Conservation (phyloP, 2,113 vertebrate species). For the Tyto alba region DNA sequence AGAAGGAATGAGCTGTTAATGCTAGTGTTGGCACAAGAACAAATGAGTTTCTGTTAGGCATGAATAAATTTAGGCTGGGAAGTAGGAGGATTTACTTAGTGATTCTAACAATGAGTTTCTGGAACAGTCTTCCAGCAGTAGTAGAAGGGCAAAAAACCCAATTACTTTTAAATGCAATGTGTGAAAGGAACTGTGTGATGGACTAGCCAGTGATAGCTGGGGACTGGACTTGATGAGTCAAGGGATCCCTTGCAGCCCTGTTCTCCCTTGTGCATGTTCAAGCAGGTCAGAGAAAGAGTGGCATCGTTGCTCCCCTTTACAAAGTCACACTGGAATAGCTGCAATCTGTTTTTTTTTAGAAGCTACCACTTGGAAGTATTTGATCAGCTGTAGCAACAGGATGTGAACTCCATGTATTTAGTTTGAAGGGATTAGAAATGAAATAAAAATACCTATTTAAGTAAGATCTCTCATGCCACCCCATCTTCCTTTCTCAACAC, state of each 20-base stretch:
- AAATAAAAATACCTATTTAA: conserved; percentile 1
- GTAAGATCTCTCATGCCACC: background rate
- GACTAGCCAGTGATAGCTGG: background rate
- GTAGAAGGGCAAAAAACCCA: background rate
- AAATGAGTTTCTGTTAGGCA: background rate
- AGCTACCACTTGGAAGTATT: background rate
- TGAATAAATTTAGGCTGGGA: background rate
- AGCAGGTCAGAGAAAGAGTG: background rate
- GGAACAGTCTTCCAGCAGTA: background rate
- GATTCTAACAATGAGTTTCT: background rate
- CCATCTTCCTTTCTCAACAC: background rate
- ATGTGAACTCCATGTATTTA: background rate
- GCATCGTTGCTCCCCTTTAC: background rate
- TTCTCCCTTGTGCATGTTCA: background rate
- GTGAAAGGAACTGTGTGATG: background rate
- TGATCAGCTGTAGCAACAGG: background rate
- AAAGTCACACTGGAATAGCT: background rate
- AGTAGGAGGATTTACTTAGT: background rate
- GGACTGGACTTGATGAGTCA: background rate
- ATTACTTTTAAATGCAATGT: background rate
- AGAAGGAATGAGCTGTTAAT: background rate
- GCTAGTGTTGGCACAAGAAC: background rate
- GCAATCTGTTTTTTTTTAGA: background rate
- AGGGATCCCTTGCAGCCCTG: background rate
- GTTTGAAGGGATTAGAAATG: background rate